Conservation (phyloP, 2,113 vertebrate species). For the Corydoras sp. region DNA sequence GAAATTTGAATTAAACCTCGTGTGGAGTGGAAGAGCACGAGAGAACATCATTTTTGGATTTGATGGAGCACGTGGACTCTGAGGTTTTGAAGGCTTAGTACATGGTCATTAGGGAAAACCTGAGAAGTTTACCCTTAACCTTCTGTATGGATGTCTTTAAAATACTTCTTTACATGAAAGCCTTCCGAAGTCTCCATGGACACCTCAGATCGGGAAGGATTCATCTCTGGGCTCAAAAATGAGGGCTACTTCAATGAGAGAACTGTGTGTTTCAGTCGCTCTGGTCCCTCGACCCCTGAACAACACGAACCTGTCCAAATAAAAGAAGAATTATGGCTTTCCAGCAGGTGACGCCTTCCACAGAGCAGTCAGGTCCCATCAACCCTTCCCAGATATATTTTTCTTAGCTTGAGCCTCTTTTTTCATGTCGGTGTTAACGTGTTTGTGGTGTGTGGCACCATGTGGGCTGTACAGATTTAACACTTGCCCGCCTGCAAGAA, state of each 20-base stretch:
- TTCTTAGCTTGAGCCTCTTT: slow-evolving; percentile 54
- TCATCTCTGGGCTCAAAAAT: slow-evolving; percentile 29
- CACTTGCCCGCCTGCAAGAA: slow-evolving; percentile 38
- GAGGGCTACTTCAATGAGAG: slow-evolving; percentile 30
- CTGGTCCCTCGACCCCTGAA: slow-evolving; percentile 15
- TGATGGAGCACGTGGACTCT: slow-evolving; percentile 57
- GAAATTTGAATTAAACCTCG: slow-evolving; percentile 51
- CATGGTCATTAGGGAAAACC: slow-evolving; percentile 64
- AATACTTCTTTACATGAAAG: slow-evolving; percentile 33
- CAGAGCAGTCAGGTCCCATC: slow-evolving; percentile 19
- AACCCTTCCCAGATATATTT: slow-evolving; percentile 28
- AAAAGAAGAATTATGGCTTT: slow-evolving; percentile 14
- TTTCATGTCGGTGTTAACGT: slow-evolving; percentile 80
- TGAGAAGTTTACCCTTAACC: slow-evolving; percentile 61
- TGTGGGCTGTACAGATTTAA: slow-evolving; percentile 60
- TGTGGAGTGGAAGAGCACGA: slow-evolving; percentile 48
- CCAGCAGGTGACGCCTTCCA: neutral
- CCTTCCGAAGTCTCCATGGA: slow-evolving; percentile 16
- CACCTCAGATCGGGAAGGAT: slow-evolving; percentile 36
- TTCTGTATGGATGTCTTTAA: slow-evolving; percentile 62
- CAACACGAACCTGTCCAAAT: slow-evolving; percentile 28
- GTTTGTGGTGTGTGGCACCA: slow-evolving; percentile 67
- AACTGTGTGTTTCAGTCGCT: too few species aligned
- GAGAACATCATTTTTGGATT: slow-evolving; percentile 57
- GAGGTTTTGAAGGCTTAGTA: slow-evolving; percentile 42